phyloP scores from a whole-genome alignment of 2,888 invertebrate species.

The Lochmaea crataegi region DNA sequence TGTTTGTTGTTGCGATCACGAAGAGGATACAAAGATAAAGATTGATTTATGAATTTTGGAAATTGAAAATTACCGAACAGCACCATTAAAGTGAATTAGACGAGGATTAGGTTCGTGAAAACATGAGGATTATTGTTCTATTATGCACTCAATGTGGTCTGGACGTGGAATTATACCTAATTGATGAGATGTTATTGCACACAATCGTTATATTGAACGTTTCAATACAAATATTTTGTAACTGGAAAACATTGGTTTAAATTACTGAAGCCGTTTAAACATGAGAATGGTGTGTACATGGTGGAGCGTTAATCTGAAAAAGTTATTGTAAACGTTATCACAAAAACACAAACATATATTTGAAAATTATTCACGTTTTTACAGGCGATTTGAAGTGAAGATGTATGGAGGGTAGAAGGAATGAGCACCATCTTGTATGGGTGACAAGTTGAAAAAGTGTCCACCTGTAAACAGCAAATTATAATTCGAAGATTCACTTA shows the following conservation, averaged over 20 bases:
- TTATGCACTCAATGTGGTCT: constrained; percentile 1
- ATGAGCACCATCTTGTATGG: too few species aligned
- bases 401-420: too few species aligned
- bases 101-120: background rate
- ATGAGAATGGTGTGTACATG: background rate
- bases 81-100: constrained; percentile 9
- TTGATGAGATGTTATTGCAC: constrained; percentile 6
- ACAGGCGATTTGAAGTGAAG: too few species aligned
- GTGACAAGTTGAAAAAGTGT: too few species aligned
- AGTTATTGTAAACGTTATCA: too few species aligned
- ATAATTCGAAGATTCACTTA: too few species aligned
- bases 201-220: constrained; percentile 1
- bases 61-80: background rate
- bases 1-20: background rate
- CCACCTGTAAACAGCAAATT: too few species aligned
- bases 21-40: background rate
- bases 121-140: constrained; percentile 5
- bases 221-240: background rate
- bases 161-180: background rate
- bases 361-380: too few species aligned
- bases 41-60: constrained; percentile 12
- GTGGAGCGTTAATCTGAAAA: too few species aligned
- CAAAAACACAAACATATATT: too few species aligned
- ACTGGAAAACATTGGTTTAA: background rate
- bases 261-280: background rate